These are phyloP conservation scores for Phoenicopterus ruber DNA, from an alignment of 2,113 vertebrate species.

Conservation along the genomic window DNA sequence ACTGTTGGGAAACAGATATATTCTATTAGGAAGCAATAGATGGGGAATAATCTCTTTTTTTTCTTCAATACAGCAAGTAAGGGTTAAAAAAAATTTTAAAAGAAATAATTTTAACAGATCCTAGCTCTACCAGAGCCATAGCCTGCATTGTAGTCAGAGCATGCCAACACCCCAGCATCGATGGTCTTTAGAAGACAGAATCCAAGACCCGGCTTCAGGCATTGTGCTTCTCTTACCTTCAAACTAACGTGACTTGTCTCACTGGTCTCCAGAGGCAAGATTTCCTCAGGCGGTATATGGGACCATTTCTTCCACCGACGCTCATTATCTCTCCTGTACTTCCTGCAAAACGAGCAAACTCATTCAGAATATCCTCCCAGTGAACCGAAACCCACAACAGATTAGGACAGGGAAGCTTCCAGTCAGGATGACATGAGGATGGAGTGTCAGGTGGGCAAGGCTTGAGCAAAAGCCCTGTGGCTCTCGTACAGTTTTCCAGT, in stretches of 20 bases:
- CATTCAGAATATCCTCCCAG: not conserved
- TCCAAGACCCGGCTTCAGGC: not conserved
- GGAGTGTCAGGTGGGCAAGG: not conserved
- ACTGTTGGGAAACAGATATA: not conserved
- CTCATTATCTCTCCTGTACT: constrained; percentile 83
- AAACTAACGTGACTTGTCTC: constrained; percentile 84
- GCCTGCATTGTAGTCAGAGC: not conserved
- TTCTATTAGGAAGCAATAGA: not conserved
- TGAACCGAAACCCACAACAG: not conserved
- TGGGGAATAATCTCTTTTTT: not conserved
- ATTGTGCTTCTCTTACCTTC: constrained; percentile 75
- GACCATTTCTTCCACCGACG: constrained; percentile 89
- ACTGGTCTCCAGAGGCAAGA: constrained; percentile 84
- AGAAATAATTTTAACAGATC: not conserved
- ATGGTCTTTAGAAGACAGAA: not conserved
- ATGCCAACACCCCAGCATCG: not conserved
- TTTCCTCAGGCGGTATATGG: constrained; percentile 85
- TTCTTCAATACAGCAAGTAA: not conserved
- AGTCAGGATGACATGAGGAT: not conserved
- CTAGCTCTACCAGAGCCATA: not conserved
- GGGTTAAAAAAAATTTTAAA: not conserved
- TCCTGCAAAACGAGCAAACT: constrained; percentile 70
- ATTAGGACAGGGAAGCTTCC: not conserved
- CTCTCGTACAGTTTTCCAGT: not conserved
- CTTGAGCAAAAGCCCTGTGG: not conserved